Conservation (phyloP, 2,888 invertebrate species). For the Euclidia mi region DNA sequence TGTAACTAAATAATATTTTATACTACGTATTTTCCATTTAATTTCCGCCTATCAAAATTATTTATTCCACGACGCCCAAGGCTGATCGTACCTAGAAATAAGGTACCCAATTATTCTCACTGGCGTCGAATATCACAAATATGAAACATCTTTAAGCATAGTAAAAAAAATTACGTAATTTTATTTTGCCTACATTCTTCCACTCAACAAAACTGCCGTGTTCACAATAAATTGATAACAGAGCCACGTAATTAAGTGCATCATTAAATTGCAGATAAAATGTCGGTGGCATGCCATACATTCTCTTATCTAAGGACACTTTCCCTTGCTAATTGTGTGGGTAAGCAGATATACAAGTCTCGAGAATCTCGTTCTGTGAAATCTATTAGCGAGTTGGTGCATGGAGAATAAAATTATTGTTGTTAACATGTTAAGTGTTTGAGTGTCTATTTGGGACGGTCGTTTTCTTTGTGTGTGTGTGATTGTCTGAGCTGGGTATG, state of each 20-base stretch:
- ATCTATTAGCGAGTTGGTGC: constrained; percentile 49
- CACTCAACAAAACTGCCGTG: constrained; percentile 8
- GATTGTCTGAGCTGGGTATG: no score
- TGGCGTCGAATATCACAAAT: no score
- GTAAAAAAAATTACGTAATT: no score
- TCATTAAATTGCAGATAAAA: constrained; percentile 60
- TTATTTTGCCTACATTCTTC: background rate
- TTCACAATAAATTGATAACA: constrained; percentile 28
- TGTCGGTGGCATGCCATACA: constrained; percentile 62
- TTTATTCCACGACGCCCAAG: no score
- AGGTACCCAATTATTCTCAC: no score
- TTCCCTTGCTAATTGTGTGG: constrained; percentile 72
- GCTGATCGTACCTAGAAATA: no score
- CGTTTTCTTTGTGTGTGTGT: constrained; percentile 24
- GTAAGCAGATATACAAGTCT: constrained; percentile 51
- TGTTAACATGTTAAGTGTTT: constrained; percentile 37
- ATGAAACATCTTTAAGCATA: no score
- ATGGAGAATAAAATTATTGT: constrained; percentile 21
- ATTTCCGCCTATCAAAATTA: no score
- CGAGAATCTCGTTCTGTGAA: constrained; percentile 55
- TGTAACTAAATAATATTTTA: no score
- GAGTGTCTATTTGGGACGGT: constrained; percentile 20
- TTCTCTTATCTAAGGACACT: constrained; percentile 71
- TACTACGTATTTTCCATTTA: no score
- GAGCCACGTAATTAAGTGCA: constrained; percentile 50